These are phyloP conservation scores for Cephalotes varians DNA, from an alignment of 2,888 invertebrate genomes.

Conservation along the genomic window DNA sequence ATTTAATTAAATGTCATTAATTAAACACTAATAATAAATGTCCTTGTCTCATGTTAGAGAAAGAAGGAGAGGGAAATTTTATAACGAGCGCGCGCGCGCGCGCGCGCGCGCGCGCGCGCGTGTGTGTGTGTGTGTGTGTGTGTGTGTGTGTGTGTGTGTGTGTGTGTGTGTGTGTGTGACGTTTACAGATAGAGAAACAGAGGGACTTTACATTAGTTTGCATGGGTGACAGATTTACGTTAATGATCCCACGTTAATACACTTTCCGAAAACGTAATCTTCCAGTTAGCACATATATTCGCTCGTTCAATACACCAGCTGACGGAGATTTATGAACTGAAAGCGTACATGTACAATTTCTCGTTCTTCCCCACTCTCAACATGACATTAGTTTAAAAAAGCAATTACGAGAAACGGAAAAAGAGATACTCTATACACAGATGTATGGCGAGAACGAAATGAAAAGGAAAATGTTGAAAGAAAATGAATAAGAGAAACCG, in stretches of 20 bases:
- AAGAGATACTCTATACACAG: conserved; percentile 27
- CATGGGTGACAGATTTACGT: conserved; percentile 32
- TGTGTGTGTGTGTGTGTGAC: no score
- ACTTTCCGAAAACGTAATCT: conserved; percentile 42
- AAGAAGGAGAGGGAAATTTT: background rate
- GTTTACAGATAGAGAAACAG: conserved; percentile 6
- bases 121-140: no score
- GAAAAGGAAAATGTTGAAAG: conserved; percentile 54
- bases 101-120: no score
- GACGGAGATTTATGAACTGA: conserved; percentile 47
- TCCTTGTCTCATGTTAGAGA: background rate
- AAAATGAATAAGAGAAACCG: background rate
- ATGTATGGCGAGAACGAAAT: conserved; percentile 25
- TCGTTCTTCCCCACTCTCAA: background rate
- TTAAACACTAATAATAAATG: conserved; percentile 13
- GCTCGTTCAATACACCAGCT: conserved; percentile 32
- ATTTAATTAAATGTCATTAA: conserved; percentile 1
- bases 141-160: no score
- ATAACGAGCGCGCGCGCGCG: no score
- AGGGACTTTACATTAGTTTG: conserved; percentile 5
- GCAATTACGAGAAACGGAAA: conserved; percentile 40
- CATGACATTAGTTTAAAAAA: conserved; percentile 44
- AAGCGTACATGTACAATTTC: conserved; percentile 29
- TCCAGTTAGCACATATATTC: conserved; percentile 36
- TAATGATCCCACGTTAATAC: conserved; percentile 40